Base-by-base conservation (phyloP, 2,888 invertebrate genomes). In the Ischnura elegans region DNA sequence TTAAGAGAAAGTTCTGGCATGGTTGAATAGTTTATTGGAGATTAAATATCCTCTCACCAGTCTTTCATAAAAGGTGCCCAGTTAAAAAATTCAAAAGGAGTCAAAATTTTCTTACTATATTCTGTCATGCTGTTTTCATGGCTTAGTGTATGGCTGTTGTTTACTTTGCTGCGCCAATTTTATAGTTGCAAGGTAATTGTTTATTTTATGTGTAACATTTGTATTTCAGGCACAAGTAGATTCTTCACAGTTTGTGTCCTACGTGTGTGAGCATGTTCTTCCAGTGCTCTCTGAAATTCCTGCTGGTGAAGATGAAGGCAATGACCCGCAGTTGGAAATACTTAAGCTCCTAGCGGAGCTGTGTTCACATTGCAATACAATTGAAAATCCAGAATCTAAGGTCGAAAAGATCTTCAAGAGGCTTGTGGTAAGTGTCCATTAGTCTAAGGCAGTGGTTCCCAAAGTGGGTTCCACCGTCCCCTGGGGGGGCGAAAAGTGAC, bases 271-370 rank as follows among this genome's bases (percentile, higher is more conserved):
- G 94, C 97, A 98, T 96, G 97, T 99, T 55, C 96, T 99, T 94
- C 98, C 98, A 21, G 97, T 97, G 94, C 97, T 98, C 96, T 96
- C 97, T 95, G 97, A 97, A 94, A 97, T 98, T 95, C 96, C 97
- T 93, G 96, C 96, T 55, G 95, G 97, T 95, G 97, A 97, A 93
- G 97, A 97, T 51, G 97, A 97, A 51, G 97, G 97, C 93, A 97
- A 97, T 94, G 97, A 97, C 93, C 97, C 97, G 84, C 97, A 98
- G 95, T 96, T 99, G 94, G 98, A 98, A 95, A 96, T 99, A 93
- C 96, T 99, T 45, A 98, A 98, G 96, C 97, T 98, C 94, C 97
- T 99, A 95, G 98, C 99, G 46, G 99, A 99, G 96, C 97, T 99
- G 95, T 97, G 98, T 87, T 97, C 97, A 94, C 97, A 97, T 96